These are phyloP conservation scores for Drosophila kurseongensis DNA, from an alignment of 1,140 invertebrate species.

Conservation along the genomic window DNA sequence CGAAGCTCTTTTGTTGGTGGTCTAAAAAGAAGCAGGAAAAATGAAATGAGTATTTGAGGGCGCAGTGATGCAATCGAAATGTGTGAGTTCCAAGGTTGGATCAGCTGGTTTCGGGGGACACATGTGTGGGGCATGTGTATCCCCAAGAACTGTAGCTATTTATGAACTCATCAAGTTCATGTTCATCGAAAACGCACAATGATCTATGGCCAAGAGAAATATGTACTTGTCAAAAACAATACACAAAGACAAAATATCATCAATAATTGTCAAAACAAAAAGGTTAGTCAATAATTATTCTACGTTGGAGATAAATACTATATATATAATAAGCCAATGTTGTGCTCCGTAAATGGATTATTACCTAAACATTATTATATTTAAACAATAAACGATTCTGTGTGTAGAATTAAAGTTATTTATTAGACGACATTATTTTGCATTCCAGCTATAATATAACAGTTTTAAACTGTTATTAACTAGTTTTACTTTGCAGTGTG, in stretches of 20 bases:
- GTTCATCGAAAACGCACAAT: background rate
- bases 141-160: conserved; percentile 31
- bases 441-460: too few relatives aligned
- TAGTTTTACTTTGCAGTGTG: background rate
- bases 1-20: conserved; percentile 17
- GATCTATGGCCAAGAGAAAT: background rate
- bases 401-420: too few relatives aligned
- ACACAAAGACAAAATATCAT: background rate
- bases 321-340: too few relatives aligned
- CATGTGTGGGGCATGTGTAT: conserved; percentile 41
- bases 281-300: background rate
- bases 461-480: too few relatives aligned
- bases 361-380: too few relatives aligned
- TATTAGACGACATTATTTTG: too few relatives aligned
- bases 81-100: conserved; percentile 31
- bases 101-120: conserved; percentile 23
- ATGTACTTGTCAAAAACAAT: background rate
- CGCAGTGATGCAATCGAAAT: conserved; percentile 27
- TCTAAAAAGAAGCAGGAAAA: conserved; percentile 36
- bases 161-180: conserved; percentile 44
- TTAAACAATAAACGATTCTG: too few relatives aligned
- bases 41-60: conserved; percentile 20
- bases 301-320: too few relatives aligned
- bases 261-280: background rate
- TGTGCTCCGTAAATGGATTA: too few relatives aligned